Evolutionary conservation across 2,113 vertebrate genomes (phyloP).

Genomic region (Microtus oregoni): DNA sequence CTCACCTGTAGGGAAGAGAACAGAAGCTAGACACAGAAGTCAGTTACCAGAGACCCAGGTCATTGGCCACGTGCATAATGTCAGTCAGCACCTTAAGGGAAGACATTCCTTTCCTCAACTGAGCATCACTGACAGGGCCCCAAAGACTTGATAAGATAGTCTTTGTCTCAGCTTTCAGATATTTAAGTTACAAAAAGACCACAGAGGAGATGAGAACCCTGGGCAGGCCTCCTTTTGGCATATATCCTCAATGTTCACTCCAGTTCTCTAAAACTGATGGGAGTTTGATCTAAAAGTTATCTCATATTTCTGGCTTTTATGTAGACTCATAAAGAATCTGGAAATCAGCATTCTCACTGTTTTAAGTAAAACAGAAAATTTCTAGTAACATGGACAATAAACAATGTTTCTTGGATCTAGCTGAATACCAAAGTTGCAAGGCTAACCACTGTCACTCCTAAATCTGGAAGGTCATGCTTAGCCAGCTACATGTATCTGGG

Average conservation of each 20-base stretch:
- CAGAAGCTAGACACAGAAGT: constrained; percentile 34
- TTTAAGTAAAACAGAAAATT: not conserved
- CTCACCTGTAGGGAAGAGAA: not conserved
- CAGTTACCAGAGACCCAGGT: not conserved
- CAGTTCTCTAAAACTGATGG: not conserved
- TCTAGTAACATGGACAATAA: not conserved
- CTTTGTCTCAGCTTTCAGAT: constrained; percentile 21
- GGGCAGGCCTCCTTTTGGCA: not conserved
- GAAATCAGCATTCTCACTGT: not conserved
- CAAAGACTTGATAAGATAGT: not conserved
- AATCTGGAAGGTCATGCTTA: not conserved
- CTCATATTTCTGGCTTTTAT: not conserved
- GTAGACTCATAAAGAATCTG: not conserved
- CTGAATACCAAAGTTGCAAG: not conserved
- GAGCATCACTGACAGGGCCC: not conserved
- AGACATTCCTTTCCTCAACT: not conserved
- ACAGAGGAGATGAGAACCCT: not conserved
- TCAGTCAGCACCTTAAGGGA: constrained; percentile 48
- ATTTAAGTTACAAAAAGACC: not conserved
- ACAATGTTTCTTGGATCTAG: not conserved
- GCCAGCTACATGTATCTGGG: not conserved
- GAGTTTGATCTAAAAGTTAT: too few relatives aligned
- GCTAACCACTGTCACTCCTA: not conserved
- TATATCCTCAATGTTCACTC: not conserved
- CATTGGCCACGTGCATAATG: not conserved